Evolutionary conservation across 2,113 vertebrate species (phyloP), one percentile per base, ranked within the genome.

Genomic region (Dipodomys stephensi): DNA sequence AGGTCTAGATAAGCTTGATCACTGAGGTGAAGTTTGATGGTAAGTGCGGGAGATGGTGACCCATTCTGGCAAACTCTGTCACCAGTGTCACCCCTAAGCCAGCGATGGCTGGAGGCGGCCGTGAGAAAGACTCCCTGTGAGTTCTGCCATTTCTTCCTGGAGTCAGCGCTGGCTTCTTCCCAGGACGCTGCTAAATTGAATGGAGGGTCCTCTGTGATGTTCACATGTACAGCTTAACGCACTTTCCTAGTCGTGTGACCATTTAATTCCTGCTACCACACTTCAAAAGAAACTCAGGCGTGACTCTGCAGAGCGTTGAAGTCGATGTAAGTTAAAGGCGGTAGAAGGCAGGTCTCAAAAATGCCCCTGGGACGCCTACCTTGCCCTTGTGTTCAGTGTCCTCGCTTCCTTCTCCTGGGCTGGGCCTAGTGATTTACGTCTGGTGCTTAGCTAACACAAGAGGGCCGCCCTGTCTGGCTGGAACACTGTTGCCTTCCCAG

Each of bases 51-150:
- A 18, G 25, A 19, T 8, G 12, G 4, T 4, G 57, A n/a, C 2
- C 10, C 1, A 19, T 32, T 27, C 6, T 1, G 35, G 18, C n/a
- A 28, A 4, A 35, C 22, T 0, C 25, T 10, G 2, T 12, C 13
- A 16, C 46, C 1, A 6, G 60, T 30, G 46, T 49, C 25, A 39
- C 10, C 15, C 13, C 16, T 12, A 18, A 62, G 6, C 12, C 15
- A 62, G 5, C 20, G 16, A 19, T 62, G 1, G 25, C 27, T 23
- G 4, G 0, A 8, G 18, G 62, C 6, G 0, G 10, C 49, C 16
- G 76, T 60, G 27, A 57, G 3, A 30, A 28, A 28, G 83, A 16
- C 3, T 35, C 4, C 18, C 23, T 27, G 19, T 16, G 73, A 46
- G 49, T 27, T 32, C 25, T 15, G 46, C 69, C 11, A 1, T 30